Evolutionary conservation across 2,113 vertebrate genomes (phyloP).

Genomic region (Xenopus laevis): DNA sequence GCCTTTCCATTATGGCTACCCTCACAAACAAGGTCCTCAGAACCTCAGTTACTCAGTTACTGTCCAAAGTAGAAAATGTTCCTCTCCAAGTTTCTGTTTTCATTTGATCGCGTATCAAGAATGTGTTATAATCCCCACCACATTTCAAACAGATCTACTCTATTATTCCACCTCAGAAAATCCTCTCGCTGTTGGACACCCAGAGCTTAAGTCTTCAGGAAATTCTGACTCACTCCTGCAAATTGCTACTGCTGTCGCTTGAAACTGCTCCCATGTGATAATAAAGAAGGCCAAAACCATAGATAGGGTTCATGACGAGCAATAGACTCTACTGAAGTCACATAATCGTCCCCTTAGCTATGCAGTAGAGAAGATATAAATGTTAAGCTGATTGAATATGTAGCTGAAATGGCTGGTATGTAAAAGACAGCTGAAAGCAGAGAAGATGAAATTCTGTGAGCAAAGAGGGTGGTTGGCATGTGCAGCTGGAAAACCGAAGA

Average conservation of each 20-base stretch:
- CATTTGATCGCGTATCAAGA: too few species aligned
- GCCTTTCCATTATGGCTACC: too few species aligned
- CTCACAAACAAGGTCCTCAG: too few species aligned
- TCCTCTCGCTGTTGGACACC: neutral
- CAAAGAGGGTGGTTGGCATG: conserved; percentile 2
- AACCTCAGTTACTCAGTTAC: too few species aligned
- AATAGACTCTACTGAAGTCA: neutral
- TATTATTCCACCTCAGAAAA: neutral
- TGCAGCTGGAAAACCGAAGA: conserved; percentile 11
- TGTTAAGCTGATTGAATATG: neutral
- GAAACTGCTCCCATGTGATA: neutral
- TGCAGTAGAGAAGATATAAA: too few species aligned
- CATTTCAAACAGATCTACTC: too few species aligned
- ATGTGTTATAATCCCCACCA: too few species aligned
- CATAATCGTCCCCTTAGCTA: neutral
- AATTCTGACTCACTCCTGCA: neutral
- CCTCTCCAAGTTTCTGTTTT: too few species aligned
- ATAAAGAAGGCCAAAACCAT: neutral
- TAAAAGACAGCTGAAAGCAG: neutral
- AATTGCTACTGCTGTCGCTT: neutral
- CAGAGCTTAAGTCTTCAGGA: neutral
- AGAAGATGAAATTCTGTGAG: neutral
- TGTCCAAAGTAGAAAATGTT: too few species aligned
- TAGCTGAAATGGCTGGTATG: neutral
- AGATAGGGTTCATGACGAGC: neutral